These are phyloP conservation scores for Phylloscopus trochilus DNA, from an alignment of 2,113 vertebrate genomes.

Conservation along the genomic window DNA sequence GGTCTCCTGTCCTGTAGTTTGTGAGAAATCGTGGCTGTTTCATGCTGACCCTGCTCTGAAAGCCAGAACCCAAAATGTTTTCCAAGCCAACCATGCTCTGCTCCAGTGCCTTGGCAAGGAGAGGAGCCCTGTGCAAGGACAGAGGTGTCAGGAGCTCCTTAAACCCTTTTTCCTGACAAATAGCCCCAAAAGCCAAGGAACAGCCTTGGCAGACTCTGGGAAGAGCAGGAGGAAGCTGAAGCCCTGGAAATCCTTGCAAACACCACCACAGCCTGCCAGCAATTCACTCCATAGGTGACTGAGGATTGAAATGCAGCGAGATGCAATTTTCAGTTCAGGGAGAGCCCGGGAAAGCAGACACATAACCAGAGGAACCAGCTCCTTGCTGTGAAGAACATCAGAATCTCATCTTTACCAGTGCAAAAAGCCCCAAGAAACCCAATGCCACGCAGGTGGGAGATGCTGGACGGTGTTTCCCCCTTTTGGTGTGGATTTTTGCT, in stretches of 20 bases:
- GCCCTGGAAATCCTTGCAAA: neutral
- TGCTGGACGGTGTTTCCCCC: neutral
- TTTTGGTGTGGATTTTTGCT: neutral
- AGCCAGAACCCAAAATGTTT: neutral
- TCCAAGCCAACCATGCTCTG: fast-evolving
- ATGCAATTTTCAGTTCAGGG: neutral
- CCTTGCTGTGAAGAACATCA: neutral
- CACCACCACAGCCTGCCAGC: neutral
- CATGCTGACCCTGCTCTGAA: neutral
- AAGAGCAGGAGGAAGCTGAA: neutral
- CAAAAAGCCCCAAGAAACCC: neutral
- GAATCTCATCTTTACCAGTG: neutral
- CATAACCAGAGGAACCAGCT: neutral
- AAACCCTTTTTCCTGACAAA: neutral
- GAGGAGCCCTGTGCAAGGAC: neutral
- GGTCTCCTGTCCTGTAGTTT: neutral
- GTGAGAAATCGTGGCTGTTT: neutral
- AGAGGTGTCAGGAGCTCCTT: neutral
- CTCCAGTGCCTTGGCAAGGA: neutral
- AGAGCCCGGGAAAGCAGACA: neutral
- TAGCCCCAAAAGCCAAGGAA: neutral
- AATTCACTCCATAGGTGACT: fast-evolving
- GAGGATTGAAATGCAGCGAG: fast-evolving
- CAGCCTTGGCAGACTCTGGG: neutral
- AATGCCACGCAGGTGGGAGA: neutral